Base-by-base conservation (phyloP, 2,113 vertebrate species). In the Tenrec ecaudatus region DNA sequence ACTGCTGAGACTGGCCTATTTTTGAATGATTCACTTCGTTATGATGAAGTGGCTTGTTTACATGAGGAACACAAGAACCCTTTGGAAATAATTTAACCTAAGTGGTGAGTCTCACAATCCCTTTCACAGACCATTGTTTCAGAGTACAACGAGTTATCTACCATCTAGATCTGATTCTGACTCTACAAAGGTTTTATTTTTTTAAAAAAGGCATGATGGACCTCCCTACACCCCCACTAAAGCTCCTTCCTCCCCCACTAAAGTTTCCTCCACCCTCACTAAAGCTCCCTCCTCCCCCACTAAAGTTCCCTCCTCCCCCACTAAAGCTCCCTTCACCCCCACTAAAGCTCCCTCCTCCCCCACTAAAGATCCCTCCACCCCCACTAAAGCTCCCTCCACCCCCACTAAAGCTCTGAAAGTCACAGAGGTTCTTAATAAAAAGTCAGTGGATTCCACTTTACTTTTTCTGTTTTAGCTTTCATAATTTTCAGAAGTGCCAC, bases 401-500 rank as follows among this genome's bases (percentile, higher is more conserved):
- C 47, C 47, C 47, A 33, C 12, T 78, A 66, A 87, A 43, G 43
- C 87, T 86, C 29, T 93, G 33, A 73, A 88, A 95, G 22, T 53
- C 3, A 15, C 82, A 82, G 68, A 0, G 33, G 57, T 76, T 93
- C 53, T n/a, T 79, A 75, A 71, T 79, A 11, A n/a, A 47, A 27
- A 31, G 6, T 71, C 57, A 85, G 43, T 81, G 20, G 2, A 86
- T 80, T 78, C 93, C 31, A 81, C 8, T 58, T 92, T 36, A 90
- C 33, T 15, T 36, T 58, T 93, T 94, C 8, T 73, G 6, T 87
- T 92, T 90, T 81, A 91, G 40, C 85, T 68, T 64, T 25, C 4
- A 27, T 25, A 64, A 68, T 15, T 31, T 68, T 31, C 11, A 29
- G 15, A 68, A 68, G 27, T 68, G 29, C 31, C 66, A 68, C 66